Evolutionary conservation across 2,113 vertebrate species (phyloP).

Genomic region (Onychorhynchus coronatus): DNA sequence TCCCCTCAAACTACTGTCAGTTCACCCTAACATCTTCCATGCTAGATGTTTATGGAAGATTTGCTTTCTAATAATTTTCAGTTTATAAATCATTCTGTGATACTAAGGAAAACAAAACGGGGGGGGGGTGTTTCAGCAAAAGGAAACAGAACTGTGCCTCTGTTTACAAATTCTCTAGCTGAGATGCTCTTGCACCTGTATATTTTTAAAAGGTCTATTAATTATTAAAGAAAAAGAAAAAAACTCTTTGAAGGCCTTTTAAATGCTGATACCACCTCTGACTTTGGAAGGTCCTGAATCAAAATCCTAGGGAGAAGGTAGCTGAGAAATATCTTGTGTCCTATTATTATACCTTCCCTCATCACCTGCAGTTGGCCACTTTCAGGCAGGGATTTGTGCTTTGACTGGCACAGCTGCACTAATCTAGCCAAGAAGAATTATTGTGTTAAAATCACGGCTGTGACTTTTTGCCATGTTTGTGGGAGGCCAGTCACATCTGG

Average conservation of each 20-base stretch:
- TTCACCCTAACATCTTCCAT: background rate
- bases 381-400: background rate
- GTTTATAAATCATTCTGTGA: background rate
- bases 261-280: background rate
- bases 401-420: background rate
- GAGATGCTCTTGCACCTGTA: background rate
- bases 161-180: background rate
- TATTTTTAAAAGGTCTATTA: background rate
- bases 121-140: background rate
- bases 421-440: background rate
- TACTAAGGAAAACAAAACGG: background rate
- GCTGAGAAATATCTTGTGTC: background rate
- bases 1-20: background rate
- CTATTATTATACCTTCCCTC: background rate
- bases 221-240: background rate
- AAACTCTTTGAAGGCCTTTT: background rate
- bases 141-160: background rate
- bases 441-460: background rate
- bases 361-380: background rate
- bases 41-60: background rate
- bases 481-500: background rate
- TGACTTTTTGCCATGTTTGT: background rate
- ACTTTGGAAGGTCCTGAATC: background rate
- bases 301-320: background rate
- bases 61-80: background rate